Base-by-base conservation (phyloP, 1,140 invertebrate species). In the Yoshiicerus persimilis region DNA sequence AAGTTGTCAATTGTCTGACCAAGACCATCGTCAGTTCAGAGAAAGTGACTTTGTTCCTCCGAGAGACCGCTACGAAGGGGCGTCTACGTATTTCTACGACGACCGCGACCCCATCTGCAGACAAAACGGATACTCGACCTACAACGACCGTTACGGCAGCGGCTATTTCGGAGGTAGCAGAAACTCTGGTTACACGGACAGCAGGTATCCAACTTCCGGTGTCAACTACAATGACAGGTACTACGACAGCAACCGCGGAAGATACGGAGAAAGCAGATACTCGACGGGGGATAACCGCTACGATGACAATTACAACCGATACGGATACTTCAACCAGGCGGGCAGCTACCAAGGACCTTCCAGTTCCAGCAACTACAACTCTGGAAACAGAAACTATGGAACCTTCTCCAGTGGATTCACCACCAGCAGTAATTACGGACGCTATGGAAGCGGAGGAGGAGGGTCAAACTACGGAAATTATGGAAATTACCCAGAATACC, bases 1-100 rank as follows among this genome's bases (percentile, higher is more conserved):
- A n/a, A 85, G 75, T 20, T 90, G 90, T 86, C 90, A 90, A 66
- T 30, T 90, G 13, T 87, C 87, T 8, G 90, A 90, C 27, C 66
- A 87, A 20, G 85, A 88, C 34, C 27, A 88, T 4, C 47, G 84
- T 27, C 86, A 89, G 5, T 38, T 90, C 6, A 27, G 85, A 4
- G 47, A 70, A 9, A 38, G 47, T 23, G 89, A 90, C 36, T 89
- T 88, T 56, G 36, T 89, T 27, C 87, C 86, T 4, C 86, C 90
- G 0, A 66, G 90, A 36, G 90, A 90, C 41, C 32, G 89, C 2
- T 90, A 90, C 36, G 90, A 90, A 27, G 75, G 87, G 23, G 90
- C 89, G 1, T 85, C 87, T 9, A 36, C 88, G 11, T 90, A 30
- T 85, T 20, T 23, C 41, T 87, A 88, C 38, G 90, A 90, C 34